These are phyloP conservation scores for Miltochrista miniata DNA, from an alignment of 2,888 invertebrate species.

Conservation along the genomic window DNA sequence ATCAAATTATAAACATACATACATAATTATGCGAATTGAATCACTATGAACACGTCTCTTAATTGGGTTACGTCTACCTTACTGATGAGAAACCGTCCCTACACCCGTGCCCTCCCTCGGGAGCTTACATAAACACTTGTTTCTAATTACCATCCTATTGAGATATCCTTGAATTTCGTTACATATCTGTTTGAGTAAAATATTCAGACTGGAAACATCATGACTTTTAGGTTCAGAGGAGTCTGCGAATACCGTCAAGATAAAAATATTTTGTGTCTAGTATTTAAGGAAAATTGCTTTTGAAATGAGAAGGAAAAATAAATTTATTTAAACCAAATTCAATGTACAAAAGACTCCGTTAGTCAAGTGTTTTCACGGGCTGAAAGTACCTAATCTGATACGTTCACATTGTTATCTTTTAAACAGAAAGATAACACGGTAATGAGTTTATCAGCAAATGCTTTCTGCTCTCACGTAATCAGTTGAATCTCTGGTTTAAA, in stretches of 20 bases:
- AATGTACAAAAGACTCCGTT: no score
- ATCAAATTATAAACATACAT: slow-evolving; percentile 2
- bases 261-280: no score
- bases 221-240: no score
- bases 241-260: no score
- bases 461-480: slow-evolving; percentile 9
- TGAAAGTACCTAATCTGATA: background rate
- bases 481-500: slow-evolving; percentile 11
- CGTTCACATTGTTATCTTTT: background rate
- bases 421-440: slow-evolving; percentile 6
- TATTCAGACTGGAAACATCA: no score
- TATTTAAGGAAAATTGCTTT: no score
- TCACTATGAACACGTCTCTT: background rate
- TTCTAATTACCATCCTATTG: no score
- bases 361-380: no score
- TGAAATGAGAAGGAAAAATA: no score
- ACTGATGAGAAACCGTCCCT: slow-evolving; percentile 23
- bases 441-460: slow-evolving; percentile 10
- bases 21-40: slow-evolving; percentile 7
- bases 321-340: no score
- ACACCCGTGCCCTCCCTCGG: slow-evolving; percentile 3
- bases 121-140: slow-evolving; percentile 23
- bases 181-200: no score
- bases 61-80: slow-evolving; percentile 22
- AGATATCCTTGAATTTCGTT: no score